Evolutionary conservation across 2,888 invertebrate species (phyloP).

Genomic region (Mesorhabditis sp.): DNA sequence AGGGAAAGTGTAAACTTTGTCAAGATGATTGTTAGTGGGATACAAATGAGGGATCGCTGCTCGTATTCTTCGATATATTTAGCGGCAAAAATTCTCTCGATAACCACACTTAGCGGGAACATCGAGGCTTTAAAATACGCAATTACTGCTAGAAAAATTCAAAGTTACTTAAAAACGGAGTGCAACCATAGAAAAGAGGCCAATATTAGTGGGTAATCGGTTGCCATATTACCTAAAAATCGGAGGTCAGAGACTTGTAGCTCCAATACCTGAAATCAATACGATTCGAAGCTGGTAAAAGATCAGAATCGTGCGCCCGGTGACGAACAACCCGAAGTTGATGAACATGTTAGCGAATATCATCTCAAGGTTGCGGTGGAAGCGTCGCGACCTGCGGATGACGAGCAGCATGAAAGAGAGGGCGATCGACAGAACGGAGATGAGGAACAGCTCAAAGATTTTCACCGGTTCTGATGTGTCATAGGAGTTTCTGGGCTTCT

Average conservation of each 20-base stretch:
- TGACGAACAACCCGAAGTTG: not conserved
- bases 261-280: not conserved
- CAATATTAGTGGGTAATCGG: not conserved
- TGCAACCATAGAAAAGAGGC: not conserved
- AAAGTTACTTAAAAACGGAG: not conserved
- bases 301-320: not conserved
- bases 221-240: not conserved
- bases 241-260: not conserved
- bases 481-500: too few species aligned
- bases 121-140: not conserved
- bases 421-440: slow-evolving; percentile 2
- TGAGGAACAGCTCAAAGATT: not conserved
- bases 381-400: slow-evolving; percentile 2
- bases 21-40: not conserved
- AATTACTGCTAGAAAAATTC: not conserved
- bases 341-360: not conserved
- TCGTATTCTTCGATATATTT: slow-evolving; percentile 5
- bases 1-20: not conserved
- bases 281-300: not conserved
- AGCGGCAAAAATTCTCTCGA: not conserved
- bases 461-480: not conserved
- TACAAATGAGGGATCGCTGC: not conserved
- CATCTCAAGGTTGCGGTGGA: not conserved
- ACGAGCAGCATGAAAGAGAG: not conserved
- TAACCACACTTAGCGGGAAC: not conserved